These are phyloP conservation scores for Pangasius krempfi DNA, from an alignment of 2,797 vertebrate species.

Conservation along the genomic window DNA sequence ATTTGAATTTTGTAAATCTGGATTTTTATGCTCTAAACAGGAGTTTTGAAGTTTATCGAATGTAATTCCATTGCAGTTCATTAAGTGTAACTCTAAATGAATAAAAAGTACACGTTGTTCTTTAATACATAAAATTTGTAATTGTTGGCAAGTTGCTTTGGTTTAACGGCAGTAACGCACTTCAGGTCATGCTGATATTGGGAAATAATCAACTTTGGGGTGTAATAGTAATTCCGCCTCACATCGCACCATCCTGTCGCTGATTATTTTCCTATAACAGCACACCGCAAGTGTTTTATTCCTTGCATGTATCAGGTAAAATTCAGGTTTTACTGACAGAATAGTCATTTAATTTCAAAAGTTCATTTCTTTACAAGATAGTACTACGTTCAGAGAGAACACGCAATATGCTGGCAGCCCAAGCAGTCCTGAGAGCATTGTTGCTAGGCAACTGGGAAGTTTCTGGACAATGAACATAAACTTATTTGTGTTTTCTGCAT, in stretches of 20 bases:
- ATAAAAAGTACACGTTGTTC: neutral
- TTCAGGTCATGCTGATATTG: neutral
- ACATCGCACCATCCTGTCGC: neutral
- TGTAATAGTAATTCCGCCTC: neutral
- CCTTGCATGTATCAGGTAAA: neutral
- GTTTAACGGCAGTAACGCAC: neutral
- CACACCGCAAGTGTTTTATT: neutral
- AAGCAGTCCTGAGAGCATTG: neutral
- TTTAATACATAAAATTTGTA: neutral
- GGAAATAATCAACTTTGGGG: neutral
- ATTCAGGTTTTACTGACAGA: neutral
- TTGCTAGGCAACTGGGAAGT: neutral
- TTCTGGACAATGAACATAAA: neutral
- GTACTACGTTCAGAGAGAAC: neutral
- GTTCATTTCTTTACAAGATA: neutral
- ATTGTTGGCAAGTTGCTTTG: neutral
- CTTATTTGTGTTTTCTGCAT: neutral
- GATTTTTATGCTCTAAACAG: neutral
- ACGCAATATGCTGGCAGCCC: neutral
- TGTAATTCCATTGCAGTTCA: neutral
- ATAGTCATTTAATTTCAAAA: neutral
- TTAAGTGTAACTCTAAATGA: neutral
- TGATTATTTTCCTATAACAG: neutral
- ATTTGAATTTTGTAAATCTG: neutral
- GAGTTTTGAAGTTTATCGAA: neutral